Percentiles rank a stretch among this genome's conserved stretches.
Evolutionary conservation across 2,888 invertebrate genomes (phyloP).

Genomic region (Mellilla xanthometata): DNA sequence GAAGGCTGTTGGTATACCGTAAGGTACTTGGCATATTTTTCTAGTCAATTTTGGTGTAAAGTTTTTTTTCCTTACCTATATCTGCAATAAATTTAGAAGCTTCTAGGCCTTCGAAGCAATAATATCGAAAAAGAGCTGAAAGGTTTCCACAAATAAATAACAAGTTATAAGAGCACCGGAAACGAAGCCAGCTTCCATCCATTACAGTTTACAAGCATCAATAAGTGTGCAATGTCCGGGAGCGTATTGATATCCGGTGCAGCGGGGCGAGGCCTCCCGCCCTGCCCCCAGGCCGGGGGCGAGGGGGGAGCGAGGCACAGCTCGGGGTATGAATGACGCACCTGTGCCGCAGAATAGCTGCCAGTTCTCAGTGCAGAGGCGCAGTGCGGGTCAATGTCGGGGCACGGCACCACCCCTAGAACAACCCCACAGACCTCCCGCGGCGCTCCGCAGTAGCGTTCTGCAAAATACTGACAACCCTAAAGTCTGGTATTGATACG

Average conservation of each 20-base stretch:
- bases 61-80: no score
- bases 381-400: slow-evolving; percentile 67
- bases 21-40: no score
- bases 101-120: no score
- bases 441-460: slow-evolving; percentile 8
- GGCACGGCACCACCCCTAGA: slow-evolving; percentile 33
- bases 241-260: slow-evolving; percentile 38
- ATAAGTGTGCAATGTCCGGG: slow-evolving; percentile 33
- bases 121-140: no score
- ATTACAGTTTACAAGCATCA: slow-evolving; percentile 5
- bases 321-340: slow-evolving; percentile 57
- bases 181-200: slow-evolving; percentile 4
- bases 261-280: slow-evolving; percentile 15
- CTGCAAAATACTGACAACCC: no score
- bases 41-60: no score
- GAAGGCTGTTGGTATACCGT: no score
- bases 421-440: slow-evolving; percentile 8
- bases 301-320: slow-evolving; percentile 26
- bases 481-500: no score
- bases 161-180: neutral
- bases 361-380: slow-evolving; percentile 37
- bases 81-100: no score
- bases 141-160: no score
- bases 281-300: slow-evolving; percentile 21
- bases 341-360: slow-evolving; percentile 49